phyloP scores from a whole-genome alignment of 1,140 invertebrate species.

The Stegodyphus dumicola region DNA sequence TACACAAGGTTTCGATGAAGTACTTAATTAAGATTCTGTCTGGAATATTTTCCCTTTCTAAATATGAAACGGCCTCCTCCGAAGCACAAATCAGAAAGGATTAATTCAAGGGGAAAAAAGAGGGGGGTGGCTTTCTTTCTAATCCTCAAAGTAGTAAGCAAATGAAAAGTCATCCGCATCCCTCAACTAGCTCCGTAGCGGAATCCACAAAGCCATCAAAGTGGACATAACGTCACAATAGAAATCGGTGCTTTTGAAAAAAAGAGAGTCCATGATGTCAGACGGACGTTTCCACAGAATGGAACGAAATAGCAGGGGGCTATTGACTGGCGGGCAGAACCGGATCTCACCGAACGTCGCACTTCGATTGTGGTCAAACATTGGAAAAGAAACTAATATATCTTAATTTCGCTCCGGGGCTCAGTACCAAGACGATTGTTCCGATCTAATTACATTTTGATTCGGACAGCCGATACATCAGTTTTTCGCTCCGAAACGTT shows the following conservation, averaged over 20 bases:
- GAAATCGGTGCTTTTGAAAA: slow-evolving; percentile 38
- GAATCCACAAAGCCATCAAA: background rate
- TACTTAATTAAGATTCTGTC: too few relatives aligned
- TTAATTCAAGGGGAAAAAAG: background rate
- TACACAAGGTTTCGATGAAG: too few relatives aligned
- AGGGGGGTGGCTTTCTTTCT: background rate
- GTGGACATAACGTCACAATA: slow-evolving; percentile 6
- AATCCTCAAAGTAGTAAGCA: background rate
- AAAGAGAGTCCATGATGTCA: slow-evolving; percentile 5
- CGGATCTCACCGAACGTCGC: slow-evolving; percentile 21
- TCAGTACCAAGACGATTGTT: slow-evolving; percentile 4
- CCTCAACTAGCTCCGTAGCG: too few relatives aligned
- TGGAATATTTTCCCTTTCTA: background rate
- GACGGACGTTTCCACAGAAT: background rate
- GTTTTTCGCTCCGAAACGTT: background rate
- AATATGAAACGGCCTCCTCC: background rate
- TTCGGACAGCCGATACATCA: slow-evolving; percentile 51
- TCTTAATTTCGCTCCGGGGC: slow-evolving; percentile 47
- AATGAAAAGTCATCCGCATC: background rate
- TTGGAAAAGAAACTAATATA: slow-evolving; percentile 58
- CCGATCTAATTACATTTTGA: slow-evolving; percentile 59
- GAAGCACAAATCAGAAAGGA: background rate
- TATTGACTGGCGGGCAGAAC: slow-evolving; percentile 38
- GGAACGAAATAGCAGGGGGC: slow-evolving; percentile 51
- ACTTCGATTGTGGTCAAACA: slow-evolving; percentile 53